phyloP scores from a whole-genome alignment of 2,113 vertebrate genomes.

The Channa argus region DNA sequence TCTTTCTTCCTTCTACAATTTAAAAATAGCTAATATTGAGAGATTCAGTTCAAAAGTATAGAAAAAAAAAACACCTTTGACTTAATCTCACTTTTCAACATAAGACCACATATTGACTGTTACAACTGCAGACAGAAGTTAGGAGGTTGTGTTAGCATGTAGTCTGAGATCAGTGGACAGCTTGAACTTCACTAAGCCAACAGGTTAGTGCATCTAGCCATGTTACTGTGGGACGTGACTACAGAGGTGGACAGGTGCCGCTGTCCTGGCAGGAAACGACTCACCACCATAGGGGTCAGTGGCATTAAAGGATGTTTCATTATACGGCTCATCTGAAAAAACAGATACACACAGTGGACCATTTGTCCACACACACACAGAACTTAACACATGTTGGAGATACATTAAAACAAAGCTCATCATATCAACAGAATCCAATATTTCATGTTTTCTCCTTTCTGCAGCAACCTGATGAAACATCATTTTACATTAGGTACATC shows the following conservation, averaged over 20 bases:
- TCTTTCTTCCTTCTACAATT: background rate
- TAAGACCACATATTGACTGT: background rate
- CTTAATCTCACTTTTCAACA: background rate
- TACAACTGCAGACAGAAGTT: slow-evolving; percentile 16
- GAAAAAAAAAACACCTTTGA: too few species aligned
- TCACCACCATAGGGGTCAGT: slow-evolving; percentile 94
- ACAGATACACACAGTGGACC: slow-evolving; percentile 60
- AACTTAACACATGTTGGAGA: background rate
- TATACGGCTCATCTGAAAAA: slow-evolving; percentile 92
- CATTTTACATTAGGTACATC: background rate
- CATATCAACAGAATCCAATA: background rate
- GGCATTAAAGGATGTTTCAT: slow-evolving; percentile 91
- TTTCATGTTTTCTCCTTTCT: slow-evolving; percentile 4
- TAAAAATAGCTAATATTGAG: too few species aligned
- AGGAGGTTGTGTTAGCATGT: slow-evolving; percentile 29
- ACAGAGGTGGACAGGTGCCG: slow-evolving; percentile 19
- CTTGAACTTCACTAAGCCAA: slow-evolving; percentile 9
- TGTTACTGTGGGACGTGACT: slow-evolving; percentile 77
- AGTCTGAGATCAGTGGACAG: slow-evolving; percentile 45
- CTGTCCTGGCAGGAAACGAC: slow-evolving; percentile 77
- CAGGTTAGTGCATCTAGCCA: slow-evolving; percentile 64
- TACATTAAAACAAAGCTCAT: background rate
- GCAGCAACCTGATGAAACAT: slow-evolving; percentile 10
- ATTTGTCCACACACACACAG: slow-evolving; percentile 31
- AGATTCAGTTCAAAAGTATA: too few species aligned